These are phyloP conservation scores for Macroglossus sobrinus DNA, from an alignment of 2,113 vertebrate genomes.

Conservation along the genomic window DNA sequence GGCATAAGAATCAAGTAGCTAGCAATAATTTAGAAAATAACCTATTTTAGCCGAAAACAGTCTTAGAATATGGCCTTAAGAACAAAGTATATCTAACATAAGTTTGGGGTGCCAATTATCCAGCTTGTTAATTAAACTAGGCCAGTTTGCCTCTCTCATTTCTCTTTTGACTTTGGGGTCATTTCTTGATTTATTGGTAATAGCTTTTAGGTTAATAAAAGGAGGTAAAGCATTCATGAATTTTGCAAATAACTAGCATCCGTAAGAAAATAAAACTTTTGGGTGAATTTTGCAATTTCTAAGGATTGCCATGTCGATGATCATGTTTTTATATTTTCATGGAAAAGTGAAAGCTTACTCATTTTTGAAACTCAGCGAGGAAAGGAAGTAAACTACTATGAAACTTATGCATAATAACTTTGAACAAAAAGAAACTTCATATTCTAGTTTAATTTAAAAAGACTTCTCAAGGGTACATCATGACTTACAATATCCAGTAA, in stretches of 20 bases:
- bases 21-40: not conserved
- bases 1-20: not conserved
- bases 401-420: conserved; percentile 6
- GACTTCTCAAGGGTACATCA: not conserved
- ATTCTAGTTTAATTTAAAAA: not conserved
- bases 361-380: conserved; percentile 44
- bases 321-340: not conserved
- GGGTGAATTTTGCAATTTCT: not conserved
- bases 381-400: not conserved
- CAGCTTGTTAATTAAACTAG: not conserved
- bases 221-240: not conserved
- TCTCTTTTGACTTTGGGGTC: not conserved
- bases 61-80: conserved; percentile 18
- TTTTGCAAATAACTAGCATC: conserved; percentile 30
- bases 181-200: conserved; percentile 43
- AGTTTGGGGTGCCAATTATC: not conserved
- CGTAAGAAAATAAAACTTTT: not conserved
- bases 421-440: not conserved
- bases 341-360: conserved; percentile 1
- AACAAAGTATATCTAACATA: conserved; percentile 9
- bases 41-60: not conserved
- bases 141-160: not conserved
- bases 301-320: not conserved
- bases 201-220: not conserved
- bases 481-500: not conserved